A percentile compares a stretch with the other conserved stretches of the same genome.
Conservation (phyloP, 2,888 invertebrate genomes). For the Anthoptus insignis region DNA sequence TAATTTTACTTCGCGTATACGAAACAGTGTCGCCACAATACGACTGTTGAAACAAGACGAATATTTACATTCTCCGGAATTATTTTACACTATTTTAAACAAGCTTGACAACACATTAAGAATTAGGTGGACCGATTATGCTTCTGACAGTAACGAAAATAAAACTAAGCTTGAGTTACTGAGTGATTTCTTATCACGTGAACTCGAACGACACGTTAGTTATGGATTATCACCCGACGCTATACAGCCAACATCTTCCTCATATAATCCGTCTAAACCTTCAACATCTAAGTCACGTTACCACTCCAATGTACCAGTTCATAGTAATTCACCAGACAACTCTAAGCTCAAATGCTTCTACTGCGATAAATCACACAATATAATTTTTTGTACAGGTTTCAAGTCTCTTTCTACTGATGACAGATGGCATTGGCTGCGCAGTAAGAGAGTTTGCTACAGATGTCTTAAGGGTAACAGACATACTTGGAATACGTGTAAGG, state of each 20-base stretch:
- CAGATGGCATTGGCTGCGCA: conserved; percentile 22
- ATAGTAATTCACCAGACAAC: not conserved
- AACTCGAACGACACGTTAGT: conserved; percentile 13
- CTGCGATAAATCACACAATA: conserved; percentile 7
- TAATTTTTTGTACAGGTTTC: conserved; percentile 13
- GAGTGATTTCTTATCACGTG: conserved; percentile 18
- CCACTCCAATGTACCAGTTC: not conserved
- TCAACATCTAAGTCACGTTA: not conserved
- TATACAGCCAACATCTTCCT: not conserved
- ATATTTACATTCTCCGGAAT: conserved; percentile 21
- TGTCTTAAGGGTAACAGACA: conserved; percentile 14
- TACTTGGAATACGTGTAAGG: not conserved
- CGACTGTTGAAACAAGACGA: conserved; percentile 15
- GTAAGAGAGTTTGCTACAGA: not conserved
- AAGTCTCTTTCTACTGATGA: conserved; percentile 15
- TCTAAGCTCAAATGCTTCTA: not conserved
- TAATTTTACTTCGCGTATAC: not conserved
- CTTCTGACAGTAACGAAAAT: not conserved
- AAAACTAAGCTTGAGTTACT: conserved; percentile 25
- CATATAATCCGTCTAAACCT: not conserved
- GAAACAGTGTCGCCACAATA: conserved; percentile 19
- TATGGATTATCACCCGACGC: conserved; percentile 18
- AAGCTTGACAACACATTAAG: conserved; percentile 16
- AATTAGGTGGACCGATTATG: conserved; percentile 24
- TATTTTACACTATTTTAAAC: conserved; percentile 4